A percentile compares a stretch with the other conserved stretches of the same genome.
Conservation (phyloP, 2,888 invertebrate genomes). For the Drosophila atroscutellata region DNA sequence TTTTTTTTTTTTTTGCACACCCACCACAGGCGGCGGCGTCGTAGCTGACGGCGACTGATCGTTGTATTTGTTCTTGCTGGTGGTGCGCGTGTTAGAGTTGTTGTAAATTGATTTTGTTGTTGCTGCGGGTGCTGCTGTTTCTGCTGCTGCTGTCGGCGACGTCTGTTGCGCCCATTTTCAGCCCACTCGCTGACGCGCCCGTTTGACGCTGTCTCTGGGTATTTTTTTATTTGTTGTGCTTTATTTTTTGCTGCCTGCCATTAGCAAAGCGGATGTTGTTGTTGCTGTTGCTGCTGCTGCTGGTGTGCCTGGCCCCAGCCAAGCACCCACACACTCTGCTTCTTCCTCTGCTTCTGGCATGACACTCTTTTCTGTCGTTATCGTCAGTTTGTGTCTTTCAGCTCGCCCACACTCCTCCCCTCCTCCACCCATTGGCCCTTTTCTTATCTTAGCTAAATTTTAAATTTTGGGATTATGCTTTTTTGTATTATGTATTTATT, state of each 20-base stretch:
- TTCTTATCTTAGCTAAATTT: conserved; percentile 49
- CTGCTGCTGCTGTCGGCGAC: conserved; percentile 34
- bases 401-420: conserved; percentile 58
- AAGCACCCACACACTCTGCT: conserved; percentile 14
- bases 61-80: conserved; percentile 66
- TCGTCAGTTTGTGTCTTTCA: conserved; percentile 25
- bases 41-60: conserved; percentile 54
- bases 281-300: conserved; percentile 41
- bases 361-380: conserved; percentile 56
- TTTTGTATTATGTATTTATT: neutral
- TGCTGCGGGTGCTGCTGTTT: conserved; percentile 45
- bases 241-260: conserved; percentile 59
- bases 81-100: conserved; percentile 70
- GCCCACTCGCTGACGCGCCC: conserved; percentile 79
- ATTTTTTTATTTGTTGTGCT: conserved; percentile 34
- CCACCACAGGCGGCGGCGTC: conserved; percentile 54
- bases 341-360: conserved; percentile 62
- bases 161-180: conserved; percentile 82
- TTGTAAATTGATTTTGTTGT: conserved; percentile 75
- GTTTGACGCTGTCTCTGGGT: conserved; percentile 45
- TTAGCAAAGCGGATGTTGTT: conserved; percentile 81
- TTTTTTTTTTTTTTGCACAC: conserved; percentile 66
- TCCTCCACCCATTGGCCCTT: conserved; percentile 37
- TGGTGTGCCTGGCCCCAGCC: conserved; percentile 10
- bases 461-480: conserved; percentile 5